Conservation (phyloP, 2,113 vertebrate species). For the Indri indri region DNA sequence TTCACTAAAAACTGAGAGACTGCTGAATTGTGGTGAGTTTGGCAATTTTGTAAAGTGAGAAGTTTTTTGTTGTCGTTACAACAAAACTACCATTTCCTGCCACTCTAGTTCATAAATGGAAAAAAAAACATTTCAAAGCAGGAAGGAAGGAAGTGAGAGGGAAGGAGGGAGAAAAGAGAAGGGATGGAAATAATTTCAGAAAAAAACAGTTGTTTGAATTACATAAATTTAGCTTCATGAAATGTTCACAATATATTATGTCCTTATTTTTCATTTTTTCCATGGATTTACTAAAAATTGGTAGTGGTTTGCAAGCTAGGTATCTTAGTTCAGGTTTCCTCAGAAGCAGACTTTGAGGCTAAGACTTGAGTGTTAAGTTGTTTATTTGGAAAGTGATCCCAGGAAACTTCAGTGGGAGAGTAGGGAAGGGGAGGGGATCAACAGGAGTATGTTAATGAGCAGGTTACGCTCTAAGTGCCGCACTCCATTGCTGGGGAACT, state of each 20-base stretch:
- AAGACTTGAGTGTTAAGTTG: background rate
- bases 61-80: background rate
- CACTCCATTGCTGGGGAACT: background rate
- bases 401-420: background rate
- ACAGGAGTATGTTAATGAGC: background rate
- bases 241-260: background rate
- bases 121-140: background rate
- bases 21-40: background rate
- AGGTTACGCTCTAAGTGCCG: background rate
- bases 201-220: slow-evolving; percentile 7
- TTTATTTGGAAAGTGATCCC: background rate
- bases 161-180: background rate
- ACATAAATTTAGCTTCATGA: slow-evolving; percentile 3
- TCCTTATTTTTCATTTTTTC: slow-evolving; percentile 22
- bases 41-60: background rate
- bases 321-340: background rate
- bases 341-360: slow-evolving; percentile 30
- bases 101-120: slow-evolving; percentile 9
- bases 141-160: background rate
- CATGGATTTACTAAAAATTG: background rate
- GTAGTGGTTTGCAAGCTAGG: background rate
- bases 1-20: slow-evolving; percentile 14
- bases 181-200: background rate
- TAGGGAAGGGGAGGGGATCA: background rate
- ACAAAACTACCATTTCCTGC: background rate